These are phyloP conservation scores for Marronus borbonicus DNA, from an alignment of 2,888 invertebrate species.

Conservation along the genomic window DNA sequence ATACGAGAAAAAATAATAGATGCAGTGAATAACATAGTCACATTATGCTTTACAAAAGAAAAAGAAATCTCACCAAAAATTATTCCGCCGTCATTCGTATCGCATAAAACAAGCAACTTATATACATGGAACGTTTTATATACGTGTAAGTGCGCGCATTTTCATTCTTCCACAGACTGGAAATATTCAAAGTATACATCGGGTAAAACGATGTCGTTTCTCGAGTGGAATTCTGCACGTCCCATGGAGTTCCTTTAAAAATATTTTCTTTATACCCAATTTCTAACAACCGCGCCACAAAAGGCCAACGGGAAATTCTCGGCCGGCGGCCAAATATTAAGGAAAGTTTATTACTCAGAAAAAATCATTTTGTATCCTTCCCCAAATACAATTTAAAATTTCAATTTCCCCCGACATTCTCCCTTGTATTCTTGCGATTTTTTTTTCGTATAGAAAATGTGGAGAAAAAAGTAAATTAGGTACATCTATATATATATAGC, in stretches of 20 bases:
- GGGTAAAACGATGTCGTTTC: constrained; percentile 3
- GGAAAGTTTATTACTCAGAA: constrained; percentile 50
- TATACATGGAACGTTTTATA: not conserved
- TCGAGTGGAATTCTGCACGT: constrained; percentile 10
- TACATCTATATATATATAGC: constrained; percentile 23
- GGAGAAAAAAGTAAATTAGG: constrained; percentile 28
- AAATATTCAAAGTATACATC: constrained; percentile 25
- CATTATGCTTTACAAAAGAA: not conserved
- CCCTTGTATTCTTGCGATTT: constrained; percentile 32
- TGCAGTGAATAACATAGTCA: no score
- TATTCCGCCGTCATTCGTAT: not conserved
- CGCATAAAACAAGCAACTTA: constrained; percentile 15
- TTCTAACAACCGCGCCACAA: constrained; percentile 6
- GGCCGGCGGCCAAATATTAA: constrained; percentile 48
- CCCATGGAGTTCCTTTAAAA: constrained; percentile 32
- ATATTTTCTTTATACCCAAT: constrained; percentile 42
- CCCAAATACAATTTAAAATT: constrained; percentile 50
- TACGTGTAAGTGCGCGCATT: not conserved
- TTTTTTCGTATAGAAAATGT: constrained; percentile 5
- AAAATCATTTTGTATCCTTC: constrained; percentile 50
- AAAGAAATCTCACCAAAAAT: not conserved
- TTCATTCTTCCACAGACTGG: not conserved
- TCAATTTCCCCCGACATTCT: constrained; percentile 40
- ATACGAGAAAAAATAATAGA: no score
- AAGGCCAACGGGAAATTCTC: constrained; percentile 37